These are phyloP conservation scores for Antheraea assamensis DNA, from an alignment of 2,888 invertebrate species.

Conservation along the genomic window DNA sequence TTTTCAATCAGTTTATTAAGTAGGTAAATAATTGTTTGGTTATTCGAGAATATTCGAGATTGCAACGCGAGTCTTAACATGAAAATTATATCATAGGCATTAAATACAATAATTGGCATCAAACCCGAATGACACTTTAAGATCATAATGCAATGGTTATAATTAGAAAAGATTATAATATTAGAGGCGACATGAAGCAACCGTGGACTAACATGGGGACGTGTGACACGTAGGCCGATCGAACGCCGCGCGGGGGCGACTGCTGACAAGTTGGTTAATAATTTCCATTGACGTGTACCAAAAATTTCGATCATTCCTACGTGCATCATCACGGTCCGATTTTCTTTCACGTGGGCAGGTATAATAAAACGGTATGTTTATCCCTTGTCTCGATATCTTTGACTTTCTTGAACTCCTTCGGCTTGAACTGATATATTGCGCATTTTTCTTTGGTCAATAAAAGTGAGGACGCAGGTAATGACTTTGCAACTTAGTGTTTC, in stretches of 20 bases:
- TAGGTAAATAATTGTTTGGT: too few relatives aligned
- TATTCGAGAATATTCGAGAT: too few relatives aligned
- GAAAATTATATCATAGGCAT: not conserved
- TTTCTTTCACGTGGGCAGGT: not conserved
- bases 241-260: not conserved
- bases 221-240: not conserved
- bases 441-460: too few relatives aligned
- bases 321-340: not conserved
- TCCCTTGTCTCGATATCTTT: too few relatives aligned
- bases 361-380: not conserved
- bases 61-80: too few relatives aligned
- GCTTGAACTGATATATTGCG: too few relatives aligned
- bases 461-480: too few relatives aligned
- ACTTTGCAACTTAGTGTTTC: too few relatives aligned
- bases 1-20: too few relatives aligned
- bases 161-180: conserved; percentile 6
- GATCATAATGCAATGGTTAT: conserved; percentile 8
- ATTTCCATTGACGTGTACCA: not conserved
- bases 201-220: not conserved
- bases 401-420: too few relatives aligned
- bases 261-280: not conserved
- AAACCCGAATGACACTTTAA: not conserved
- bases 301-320: not conserved
- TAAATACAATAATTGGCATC: conserved; percentile 7
- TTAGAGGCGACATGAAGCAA: not conserved